Evolutionary conservation across 2,113 vertebrate species (phyloP), one percentile per base, ranked within the genome.

Genomic region (Gymnocephalus cernua): DNA sequence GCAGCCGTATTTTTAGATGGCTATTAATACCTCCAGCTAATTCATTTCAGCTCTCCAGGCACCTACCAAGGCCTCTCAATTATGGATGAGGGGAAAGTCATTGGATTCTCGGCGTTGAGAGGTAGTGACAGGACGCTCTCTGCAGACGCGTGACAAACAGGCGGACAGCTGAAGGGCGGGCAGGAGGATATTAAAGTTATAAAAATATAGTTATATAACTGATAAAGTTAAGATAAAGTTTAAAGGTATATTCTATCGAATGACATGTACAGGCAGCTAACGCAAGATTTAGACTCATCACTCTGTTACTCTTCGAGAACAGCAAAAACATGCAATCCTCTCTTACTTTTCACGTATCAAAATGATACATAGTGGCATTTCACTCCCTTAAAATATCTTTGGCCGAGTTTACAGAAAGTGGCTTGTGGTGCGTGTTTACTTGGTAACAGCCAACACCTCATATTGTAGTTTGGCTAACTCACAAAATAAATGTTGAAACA

Each of bases 21-120:
- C 94, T 94, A 94, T 93, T 91, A 94, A 94, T 94, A 95, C 90
- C 90, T 87, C 59, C 74, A 77, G 93, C 93, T 94, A 95, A 95
- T 95, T 95, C 92, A 91, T 93, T 91, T 92, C 87, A 90, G 89
- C 86, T 92, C 94, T 93, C 93, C 84, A 83, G 92, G 91, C 91
- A 93, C 91, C 93, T 91, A 79, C 91, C 88, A 80, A 76, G 86
- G 89, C 89, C 92, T 93, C 89, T 94, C 94, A 93, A 94, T 95
- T 94, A 95, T 94, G 89, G 88, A 94, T 94, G 92, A 94, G 91
- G 86, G 92, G 92, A 92, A 93, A 93, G 92, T 94, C 91, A 94
- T 93, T 91, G 91, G 92, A 91, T 93, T 92, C 88, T 90, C 81
- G 9, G 82, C 32, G 74, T 84, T 85, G 90, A 83, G 88, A 92